A percentile compares a stretch with the other conserved stretches of the same genome.
Evolutionary conservation across 2,888 invertebrate species (phyloP).

Genomic region (Drosophila parthenogenetica): DNA sequence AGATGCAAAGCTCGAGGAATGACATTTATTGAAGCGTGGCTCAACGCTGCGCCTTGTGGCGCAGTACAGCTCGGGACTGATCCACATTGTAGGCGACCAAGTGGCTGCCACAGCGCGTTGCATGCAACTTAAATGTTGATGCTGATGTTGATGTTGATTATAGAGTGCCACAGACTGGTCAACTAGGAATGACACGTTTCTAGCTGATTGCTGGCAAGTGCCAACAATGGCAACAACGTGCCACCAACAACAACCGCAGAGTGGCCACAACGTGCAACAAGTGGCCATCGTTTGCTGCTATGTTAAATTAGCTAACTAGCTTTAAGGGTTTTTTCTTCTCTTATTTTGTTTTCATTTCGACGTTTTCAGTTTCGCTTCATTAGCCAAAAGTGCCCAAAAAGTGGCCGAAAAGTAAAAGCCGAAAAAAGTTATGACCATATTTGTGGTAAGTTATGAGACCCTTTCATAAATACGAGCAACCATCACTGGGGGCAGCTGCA

Average conservation of each 20-base stretch:
- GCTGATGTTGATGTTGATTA: constrained; percentile 73
- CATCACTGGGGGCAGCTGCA: constrained; percentile 49
- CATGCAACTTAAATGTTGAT: constrained; percentile 2
- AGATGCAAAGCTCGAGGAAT: constrained; percentile 80
- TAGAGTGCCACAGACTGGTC: constrained; percentile 47
- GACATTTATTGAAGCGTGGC: constrained; percentile 82
- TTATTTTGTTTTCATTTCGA: background rate
- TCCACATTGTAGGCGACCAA: constrained; percentile 69
- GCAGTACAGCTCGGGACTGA: constrained; percentile 50
- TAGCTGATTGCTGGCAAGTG: constrained; percentile 67
- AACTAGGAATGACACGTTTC: constrained; percentile 72
- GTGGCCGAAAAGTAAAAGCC: constrained; percentile 75
- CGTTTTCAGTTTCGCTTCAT: constrained; percentile 69
- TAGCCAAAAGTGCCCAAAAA: constrained; percentile 34
- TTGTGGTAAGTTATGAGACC: constrained; percentile 82
- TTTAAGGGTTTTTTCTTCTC: constrained; percentile 23
- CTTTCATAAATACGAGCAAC: constrained; percentile 72
- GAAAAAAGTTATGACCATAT: constrained; percentile 80
- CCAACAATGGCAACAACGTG: constrained; percentile 18
- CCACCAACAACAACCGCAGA: background rate
- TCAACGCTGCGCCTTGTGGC: constrained; percentile 55
- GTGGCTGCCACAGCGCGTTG: constrained; percentile 24
- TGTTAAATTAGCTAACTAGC: constrained; percentile 65
- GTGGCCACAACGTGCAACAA: constrained; percentile 57
- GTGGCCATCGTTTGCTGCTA: constrained; percentile 63